Percentiles rank a stretch among this genome's conserved stretches.
Conservation (phyloP, 1,140 invertebrate genomes). For the Dendroctonus ponderosae region DNA sequence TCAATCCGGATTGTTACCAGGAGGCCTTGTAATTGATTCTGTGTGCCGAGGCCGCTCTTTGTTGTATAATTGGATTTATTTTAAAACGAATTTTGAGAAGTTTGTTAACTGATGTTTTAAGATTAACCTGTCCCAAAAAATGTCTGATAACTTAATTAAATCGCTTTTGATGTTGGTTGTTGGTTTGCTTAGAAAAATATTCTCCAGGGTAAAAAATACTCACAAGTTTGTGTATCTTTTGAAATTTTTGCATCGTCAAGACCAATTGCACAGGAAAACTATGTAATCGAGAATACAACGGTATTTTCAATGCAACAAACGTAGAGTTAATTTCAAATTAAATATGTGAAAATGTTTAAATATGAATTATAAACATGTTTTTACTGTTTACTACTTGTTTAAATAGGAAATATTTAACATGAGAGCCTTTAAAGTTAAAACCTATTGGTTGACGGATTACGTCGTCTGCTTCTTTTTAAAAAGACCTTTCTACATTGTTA, state of each 20-base stretch:
- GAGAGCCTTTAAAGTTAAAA: no score
- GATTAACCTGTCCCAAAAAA: neutral
- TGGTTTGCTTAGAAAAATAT: neutral
- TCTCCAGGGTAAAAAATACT: neutral
- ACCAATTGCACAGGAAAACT: neutral
- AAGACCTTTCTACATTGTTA: no score
- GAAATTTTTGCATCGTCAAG: neutral
- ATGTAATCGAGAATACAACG: no score
- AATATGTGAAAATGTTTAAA: no score
- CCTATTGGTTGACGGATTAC: no score
- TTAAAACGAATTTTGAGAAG: constrained; percentile 6
- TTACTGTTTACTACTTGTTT: no score
- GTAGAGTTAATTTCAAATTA: no score
- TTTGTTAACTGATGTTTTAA: neutral
- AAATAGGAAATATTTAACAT: no score
- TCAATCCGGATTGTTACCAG: constrained; percentile 8
- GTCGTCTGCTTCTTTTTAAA: no score
- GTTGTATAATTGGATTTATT: constrained; percentile 10
- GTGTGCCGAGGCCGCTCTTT: neutral
- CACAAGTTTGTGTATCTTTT: neutral
- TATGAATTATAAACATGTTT: no score
- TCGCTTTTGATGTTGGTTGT: neutral
- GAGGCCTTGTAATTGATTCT: constrained; percentile 11
- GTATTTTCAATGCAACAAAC: no score
- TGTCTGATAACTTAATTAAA: neutral